Conservation (phyloP, 1,140 invertebrate species). For the Phenacoccus solenopsis region DNA sequence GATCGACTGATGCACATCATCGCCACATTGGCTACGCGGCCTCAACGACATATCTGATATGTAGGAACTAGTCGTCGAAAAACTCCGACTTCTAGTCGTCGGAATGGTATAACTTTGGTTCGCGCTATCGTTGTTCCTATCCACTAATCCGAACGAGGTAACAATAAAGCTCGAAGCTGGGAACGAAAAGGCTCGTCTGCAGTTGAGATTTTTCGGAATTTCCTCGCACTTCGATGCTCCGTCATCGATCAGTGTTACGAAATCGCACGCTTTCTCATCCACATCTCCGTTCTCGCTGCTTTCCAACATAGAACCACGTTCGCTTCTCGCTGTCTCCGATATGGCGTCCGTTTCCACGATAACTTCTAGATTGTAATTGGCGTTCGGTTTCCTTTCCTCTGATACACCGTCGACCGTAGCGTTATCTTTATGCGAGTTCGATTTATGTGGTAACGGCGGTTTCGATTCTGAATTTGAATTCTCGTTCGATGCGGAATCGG, state of each 20-base stretch:
- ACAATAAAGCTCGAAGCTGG: neutral
- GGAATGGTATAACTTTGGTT: neutral
- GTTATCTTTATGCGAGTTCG: neutral
- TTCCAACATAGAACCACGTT: neutral
- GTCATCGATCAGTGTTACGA: too few relatives aligned
- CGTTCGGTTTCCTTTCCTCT: neutral
- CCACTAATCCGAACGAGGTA: neutral
- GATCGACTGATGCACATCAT: neutral
- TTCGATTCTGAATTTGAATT: neutral
- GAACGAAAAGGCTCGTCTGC: neutral
- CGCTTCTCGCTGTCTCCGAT: neutral
- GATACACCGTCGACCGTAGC: constrained; percentile 1
- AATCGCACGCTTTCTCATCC: neutral
- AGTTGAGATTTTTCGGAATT: neutral
- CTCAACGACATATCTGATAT: neutral
- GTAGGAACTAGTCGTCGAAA: neutral
- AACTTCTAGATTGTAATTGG: constrained; percentile 19
- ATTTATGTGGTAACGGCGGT: neutral
- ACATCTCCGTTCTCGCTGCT: neutral
- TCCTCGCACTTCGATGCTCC: neutral
- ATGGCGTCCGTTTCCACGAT: constrained; percentile 19
- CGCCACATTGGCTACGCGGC: neutral
- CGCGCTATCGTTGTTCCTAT: neutral
- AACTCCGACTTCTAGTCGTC: neutral
- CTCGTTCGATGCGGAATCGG: neutral